Percentiles rank a stretch among this genome's conserved stretches.
These are phyloP conservation scores for Pycnonotus jocosus DNA, from an alignment of 2,113 vertebrate genomes.

Conservation along the genomic window DNA sequence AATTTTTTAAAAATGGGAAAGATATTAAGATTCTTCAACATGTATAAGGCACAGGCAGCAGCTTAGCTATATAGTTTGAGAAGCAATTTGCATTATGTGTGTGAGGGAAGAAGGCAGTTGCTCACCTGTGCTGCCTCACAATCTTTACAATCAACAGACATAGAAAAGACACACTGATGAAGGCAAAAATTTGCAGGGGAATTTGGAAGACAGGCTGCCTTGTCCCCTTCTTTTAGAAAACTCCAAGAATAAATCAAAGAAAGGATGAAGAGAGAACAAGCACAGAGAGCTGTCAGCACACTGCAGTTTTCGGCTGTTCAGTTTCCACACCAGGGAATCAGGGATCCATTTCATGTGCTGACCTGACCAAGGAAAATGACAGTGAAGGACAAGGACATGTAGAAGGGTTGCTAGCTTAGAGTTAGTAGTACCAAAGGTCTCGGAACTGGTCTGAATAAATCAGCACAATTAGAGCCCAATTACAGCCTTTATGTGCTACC, in stretches of 20 bases:
- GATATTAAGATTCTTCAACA: constrained; percentile 39
- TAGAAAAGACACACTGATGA: neutral
- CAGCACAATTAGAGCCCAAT: constrained; percentile 22
- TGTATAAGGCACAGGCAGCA: neutral
- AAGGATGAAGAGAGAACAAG: constrained; percentile 12
- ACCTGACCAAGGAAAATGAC: neutral
- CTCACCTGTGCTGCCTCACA: neutral
- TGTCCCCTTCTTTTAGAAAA: constrained; percentile 18
- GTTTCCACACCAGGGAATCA: neutral
- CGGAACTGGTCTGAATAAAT: constrained; percentile 12
- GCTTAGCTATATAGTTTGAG: constrained; percentile 13
- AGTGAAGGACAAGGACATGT: neutral
- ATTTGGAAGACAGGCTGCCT: neutral
- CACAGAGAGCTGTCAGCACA: neutral
- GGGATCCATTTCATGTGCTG: neutral
- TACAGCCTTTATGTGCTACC: constrained; percentile 5
- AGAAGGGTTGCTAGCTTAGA: neutral
- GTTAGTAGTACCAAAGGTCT: neutral
- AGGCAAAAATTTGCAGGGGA: neutral
- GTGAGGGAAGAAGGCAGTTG: neutral
- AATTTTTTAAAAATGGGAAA: constrained; percentile 31
- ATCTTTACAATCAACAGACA: constrained; percentile 4
- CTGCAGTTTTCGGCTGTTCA: neutral
- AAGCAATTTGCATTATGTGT: constrained; percentile 18
- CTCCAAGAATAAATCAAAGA: constrained; percentile 34